phyloP scores from a whole-genome alignment of 2,113 vertebrate genomes.

The Pterocles burchelli region DNA sequence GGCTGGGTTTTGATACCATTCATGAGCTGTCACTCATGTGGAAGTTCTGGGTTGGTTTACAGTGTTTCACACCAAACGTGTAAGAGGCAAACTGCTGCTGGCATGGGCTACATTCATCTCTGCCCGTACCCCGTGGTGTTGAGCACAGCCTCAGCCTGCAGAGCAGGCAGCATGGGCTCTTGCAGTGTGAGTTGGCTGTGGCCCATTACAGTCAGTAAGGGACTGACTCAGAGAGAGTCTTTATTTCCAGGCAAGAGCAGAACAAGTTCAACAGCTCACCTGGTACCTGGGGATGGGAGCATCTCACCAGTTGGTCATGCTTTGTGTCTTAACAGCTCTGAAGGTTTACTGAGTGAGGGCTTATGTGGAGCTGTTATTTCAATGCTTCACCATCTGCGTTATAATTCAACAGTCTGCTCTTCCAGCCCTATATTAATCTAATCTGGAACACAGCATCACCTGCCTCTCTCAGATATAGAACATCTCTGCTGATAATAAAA shows the following conservation, averaged over 20 bases:
- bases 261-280: neutral
- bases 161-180: neutral
- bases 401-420: neutral
- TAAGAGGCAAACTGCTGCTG: neutral
- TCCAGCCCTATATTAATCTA: neutral
- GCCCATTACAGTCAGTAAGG: neutral
- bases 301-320: neutral
- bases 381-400: neutral
- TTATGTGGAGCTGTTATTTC: neutral
- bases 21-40: neutral
- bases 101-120: neutral
- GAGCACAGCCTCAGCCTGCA: neutral
- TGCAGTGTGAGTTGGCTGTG: neutral
- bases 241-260: neutral
- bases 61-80: neutral
- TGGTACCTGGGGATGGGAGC: neutral
- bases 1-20: neutral
- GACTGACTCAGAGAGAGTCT: neutral
- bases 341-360: neutral
- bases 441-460: neutral
- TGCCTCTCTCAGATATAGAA: neutral
- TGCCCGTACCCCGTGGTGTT: accelerated
- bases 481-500: neutral
- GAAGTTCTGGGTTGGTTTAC: neutral
- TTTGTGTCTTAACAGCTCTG: neutral